A percentile compares a stretch with the other conserved stretches of the same genome.
These are phyloP conservation scores for Chunga burmeisteri DNA, from an alignment of 2,113 vertebrate genomes.

Conservation along the genomic window DNA sequence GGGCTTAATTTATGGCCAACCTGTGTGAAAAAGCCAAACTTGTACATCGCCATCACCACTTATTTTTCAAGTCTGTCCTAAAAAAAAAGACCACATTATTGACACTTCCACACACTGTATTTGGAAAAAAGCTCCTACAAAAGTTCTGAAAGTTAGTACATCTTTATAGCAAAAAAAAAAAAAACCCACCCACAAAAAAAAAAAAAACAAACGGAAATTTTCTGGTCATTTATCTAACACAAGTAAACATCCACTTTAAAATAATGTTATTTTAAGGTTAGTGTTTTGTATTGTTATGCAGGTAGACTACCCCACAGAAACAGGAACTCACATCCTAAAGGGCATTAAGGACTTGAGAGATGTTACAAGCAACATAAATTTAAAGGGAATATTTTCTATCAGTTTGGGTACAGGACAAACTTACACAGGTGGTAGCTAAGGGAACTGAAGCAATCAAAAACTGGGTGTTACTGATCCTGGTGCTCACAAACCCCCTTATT, in stretches of 20 bases:
- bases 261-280: no score
- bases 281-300: fast-evolving
- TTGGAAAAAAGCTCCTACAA: not conserved
- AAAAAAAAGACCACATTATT: not conserved
- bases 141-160: not conserved
- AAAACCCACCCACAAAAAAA: no score
- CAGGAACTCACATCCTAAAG: not conserved
- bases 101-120: not conserved
- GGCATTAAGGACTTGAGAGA: not conserved
- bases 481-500: not conserved
- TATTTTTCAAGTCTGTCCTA: not conserved
- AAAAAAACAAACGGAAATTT: not conserved
- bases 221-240: not conserved
- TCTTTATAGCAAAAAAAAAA: not conserved
- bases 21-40: not conserved
- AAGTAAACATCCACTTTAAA: not conserved
- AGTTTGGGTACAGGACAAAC: not conserved
- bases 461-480: not conserved
- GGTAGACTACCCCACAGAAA: not conserved
- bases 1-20: not conserved
- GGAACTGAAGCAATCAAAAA: not conserved
- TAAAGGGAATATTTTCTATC: not conserved
- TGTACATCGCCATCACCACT: not conserved
- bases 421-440: not conserved
- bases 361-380: not conserved